phyloP scores from a whole-genome alignment of 1,140 invertebrate genomes.

The Samia ricini region DNA sequence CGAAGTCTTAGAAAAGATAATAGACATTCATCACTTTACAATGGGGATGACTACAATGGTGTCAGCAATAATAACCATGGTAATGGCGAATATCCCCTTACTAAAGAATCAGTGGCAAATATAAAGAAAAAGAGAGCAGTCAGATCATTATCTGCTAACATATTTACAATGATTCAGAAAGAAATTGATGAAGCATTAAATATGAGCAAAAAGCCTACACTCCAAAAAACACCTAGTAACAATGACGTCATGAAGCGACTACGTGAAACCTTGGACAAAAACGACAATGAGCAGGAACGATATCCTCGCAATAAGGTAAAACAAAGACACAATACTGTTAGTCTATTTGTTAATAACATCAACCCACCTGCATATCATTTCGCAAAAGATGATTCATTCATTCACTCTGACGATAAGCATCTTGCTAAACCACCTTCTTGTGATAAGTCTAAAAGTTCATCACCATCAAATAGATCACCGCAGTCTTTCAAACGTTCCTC shows the following conservation, averaged over 20 bases:
- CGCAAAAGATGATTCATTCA: constrained; percentile 73
- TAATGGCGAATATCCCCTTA: constrained; percentile 63
- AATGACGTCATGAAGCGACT: constrained; percentile 68
- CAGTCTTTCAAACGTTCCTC: constrained; percentile 68
- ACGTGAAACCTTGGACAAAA: constrained; percentile 63
- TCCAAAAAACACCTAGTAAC: constrained; percentile 74
- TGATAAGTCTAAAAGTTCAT: constrained; percentile 74
- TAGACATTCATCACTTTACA: constrained; percentile 59
- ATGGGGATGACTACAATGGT: constrained; percentile 57
- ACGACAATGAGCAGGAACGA: constrained; percentile 58
- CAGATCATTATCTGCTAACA: constrained; percentile 88
- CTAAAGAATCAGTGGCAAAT: constrained; percentile 54
- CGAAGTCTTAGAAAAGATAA: constrained; percentile 89
- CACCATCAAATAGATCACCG: constrained; percentile 69
- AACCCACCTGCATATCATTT: constrained; percentile 61
- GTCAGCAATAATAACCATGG: constrained; percentile 62
- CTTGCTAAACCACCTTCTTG: constrained; percentile 69
- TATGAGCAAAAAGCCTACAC: constrained; percentile 50
- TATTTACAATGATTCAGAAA: constrained; percentile 84
- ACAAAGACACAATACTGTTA: constrained; percentile 71
- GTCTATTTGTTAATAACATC: constrained; percentile 67
- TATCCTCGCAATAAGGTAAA: constrained; percentile 74
- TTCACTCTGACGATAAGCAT: constrained; percentile 69
- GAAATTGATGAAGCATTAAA: constrained; percentile 75
- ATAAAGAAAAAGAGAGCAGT: constrained; percentile 86